Conservation (phyloP, 2,797 vertebrate genomes). For the Lithobates pipiens region DNA sequence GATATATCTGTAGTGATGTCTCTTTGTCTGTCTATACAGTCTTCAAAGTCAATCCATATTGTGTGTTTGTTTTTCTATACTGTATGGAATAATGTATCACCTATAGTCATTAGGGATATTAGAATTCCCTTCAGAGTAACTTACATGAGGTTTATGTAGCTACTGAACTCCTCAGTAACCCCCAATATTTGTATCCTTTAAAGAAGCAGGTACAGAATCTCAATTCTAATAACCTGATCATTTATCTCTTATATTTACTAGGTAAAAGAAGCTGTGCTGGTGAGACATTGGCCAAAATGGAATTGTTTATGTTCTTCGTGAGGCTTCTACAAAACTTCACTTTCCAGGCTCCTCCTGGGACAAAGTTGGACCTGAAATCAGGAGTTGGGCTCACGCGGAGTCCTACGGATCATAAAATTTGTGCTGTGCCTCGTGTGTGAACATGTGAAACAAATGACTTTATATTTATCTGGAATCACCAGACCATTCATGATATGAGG, state of each 20-base stretch:
- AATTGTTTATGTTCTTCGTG: slow-evolving; percentile 15
- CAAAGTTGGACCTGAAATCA: background rate
- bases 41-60: too few relatives aligned
- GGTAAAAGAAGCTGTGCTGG: slow-evolving; percentile 30
- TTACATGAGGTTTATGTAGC: too few relatives aligned
- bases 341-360: slow-evolving; percentile 14
- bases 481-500: too few relatives aligned
- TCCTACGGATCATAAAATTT: background rate
- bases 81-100: too few relatives aligned
- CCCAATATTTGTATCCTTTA: background rate
- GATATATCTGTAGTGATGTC: too few relatives aligned
- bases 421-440: background rate
- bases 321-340: slow-evolving; percentile 6
- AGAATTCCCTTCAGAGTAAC: too few relatives aligned
- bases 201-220: background rate
- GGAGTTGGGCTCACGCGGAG: background rate
- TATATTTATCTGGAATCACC: background rate
- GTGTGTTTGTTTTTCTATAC: too few relatives aligned
- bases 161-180: too few relatives aligned
- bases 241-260: background rate
- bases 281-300: slow-evolving; percentile 19
- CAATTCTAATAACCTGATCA: background rate
- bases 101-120: too few relatives aligned
- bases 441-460: background rate
- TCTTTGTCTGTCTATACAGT: too few relatives aligned